Percentiles rank a stretch among this genome's conserved stretches.
Evolutionary conservation across 2,797 vertebrate species (phyloP).

Genomic region (Poeciliopsis presidionis): DNA sequence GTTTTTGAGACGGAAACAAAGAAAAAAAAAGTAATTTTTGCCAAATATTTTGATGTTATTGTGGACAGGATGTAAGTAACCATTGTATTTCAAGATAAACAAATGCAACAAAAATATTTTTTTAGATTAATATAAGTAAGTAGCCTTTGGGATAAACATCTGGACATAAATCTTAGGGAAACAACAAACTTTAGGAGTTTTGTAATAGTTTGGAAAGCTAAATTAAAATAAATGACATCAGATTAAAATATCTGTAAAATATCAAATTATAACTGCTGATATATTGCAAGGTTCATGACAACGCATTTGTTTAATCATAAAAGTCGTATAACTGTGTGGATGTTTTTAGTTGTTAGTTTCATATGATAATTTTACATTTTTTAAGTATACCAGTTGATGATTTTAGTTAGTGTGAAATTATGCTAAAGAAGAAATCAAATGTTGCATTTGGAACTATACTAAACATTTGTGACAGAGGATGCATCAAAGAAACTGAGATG

Average conservation of each 20-base stretch:
- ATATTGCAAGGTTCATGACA: background rate
- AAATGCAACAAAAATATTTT: background rate
- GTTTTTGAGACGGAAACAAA: background rate
- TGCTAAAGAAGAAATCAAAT: slow-evolving; percentile 14
- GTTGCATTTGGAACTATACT: slow-evolving; percentile 4
- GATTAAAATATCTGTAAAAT: background rate
- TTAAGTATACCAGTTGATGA: background rate
- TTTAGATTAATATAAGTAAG: background rate
- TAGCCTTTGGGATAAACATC: background rate
- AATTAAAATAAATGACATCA: background rate
- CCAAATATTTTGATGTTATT: background rate
- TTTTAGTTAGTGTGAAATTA: background rate
- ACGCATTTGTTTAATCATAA: background rate
- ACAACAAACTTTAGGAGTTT: background rate
- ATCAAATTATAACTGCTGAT: background rate
- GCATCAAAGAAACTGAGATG: slow-evolving; percentile 36
- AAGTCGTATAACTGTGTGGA: background rate
- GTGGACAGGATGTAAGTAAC: background rate
- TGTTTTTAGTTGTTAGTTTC: background rate
- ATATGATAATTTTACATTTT: background rate
- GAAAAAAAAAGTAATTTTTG: background rate
- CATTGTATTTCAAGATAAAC: background rate
- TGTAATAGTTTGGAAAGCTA: background rate
- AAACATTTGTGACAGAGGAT: slow-evolving; percentile 10
- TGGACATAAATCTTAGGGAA: background rate